Base-by-base conservation (phyloP, 2,113 vertebrate species). In the Puntigrus tetrazona region DNA sequence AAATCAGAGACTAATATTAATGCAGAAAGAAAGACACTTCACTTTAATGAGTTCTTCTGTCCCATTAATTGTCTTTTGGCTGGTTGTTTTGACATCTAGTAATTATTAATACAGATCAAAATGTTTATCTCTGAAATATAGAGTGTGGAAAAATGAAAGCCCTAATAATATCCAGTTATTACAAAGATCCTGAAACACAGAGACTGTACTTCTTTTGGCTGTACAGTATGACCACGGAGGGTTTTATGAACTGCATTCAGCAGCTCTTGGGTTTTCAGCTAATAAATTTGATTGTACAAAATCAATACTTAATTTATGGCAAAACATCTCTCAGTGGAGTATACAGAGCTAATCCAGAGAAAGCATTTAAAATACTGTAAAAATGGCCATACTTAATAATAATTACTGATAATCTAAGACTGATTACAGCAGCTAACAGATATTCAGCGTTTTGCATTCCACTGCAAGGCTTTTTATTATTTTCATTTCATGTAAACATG, bases 271-370 rank as follows among this genome's bases (percentile, higher is more conserved):
- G 34, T 29, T 86, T 20, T 18, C 52, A 25, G 65, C 34, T 86
- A 79, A 84, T 86, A 38, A 70, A 27, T 79, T 84, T 73, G 5
- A 78, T 43, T 82, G 81, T 82, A 78, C 83, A 75, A 75, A 50
- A 88, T 85, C 69, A 87, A 70, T 87, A 81, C 69, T 61, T 52
- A 41, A 73, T 87, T 85, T 63, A 87, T 86, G 67, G 45, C 76
- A 45, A 74, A 74, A 18, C 72, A 18, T 14, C 27, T 74, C 10
- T 74, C 38, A 74, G 10, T 38, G 34, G 34, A 9, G 22, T 4
- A 69, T 38, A 38, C 34, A 38, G 8, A 22, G 34, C 1, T 0
- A 10, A 38, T 9, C 29, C 14, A 65, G 7, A 65, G 29, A 65
- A 7, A 65, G 34, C 20, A 2, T 69, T 69, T 69, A 38, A 38